Evolutionary conservation across 30 jellyfish, hydroid and myxozoan genomes (phyloP).

Genomic region (Chironex yamaguchii): DNA sequence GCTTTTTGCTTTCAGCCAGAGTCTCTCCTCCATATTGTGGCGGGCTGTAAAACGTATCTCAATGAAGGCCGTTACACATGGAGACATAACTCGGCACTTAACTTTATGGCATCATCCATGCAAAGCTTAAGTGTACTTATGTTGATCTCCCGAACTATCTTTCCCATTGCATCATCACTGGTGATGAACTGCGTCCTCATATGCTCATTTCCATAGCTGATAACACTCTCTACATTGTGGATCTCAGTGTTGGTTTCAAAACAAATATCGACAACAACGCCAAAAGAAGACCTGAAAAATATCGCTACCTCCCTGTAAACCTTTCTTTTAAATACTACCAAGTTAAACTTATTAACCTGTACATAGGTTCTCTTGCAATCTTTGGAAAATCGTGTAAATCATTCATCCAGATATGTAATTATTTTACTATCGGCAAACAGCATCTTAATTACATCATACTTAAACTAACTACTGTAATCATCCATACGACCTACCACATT

Average conservation of each 20-base stretch:
- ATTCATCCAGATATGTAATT: no score
- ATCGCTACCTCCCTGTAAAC: conserved; percentile 1
- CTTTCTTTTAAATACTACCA: no score
- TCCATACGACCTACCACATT: no score
- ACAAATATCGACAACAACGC: neutral
- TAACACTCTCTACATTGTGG: neutral
- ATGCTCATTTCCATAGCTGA: conserved; percentile 10
- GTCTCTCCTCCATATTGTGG: conserved; percentile 12
- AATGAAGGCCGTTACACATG: conserved; percentile 38
- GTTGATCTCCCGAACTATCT: conserved; percentile 26
- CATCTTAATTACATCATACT: no score
- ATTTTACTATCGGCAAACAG: no score
- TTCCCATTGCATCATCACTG: conserved; percentile 9
- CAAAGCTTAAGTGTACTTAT: conserved; percentile 6
- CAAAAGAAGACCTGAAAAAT: neutral
- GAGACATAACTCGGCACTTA: conserved; percentile 29
- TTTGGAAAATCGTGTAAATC: no score
- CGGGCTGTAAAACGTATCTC: conserved; percentile 47
- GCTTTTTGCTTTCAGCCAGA: conserved; percentile 34
- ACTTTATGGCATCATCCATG: conserved; percentile 18
- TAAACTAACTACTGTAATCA: no score
- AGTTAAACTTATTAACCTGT: no score
- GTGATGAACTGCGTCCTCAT: conserved; percentile 25
- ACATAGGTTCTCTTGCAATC: no score
- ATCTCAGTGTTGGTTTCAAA: conserved; percentile 1